Evolutionary conservation across 2,888 invertebrate species (phyloP).

Genomic region (Agonopterix heracliana): DNA sequence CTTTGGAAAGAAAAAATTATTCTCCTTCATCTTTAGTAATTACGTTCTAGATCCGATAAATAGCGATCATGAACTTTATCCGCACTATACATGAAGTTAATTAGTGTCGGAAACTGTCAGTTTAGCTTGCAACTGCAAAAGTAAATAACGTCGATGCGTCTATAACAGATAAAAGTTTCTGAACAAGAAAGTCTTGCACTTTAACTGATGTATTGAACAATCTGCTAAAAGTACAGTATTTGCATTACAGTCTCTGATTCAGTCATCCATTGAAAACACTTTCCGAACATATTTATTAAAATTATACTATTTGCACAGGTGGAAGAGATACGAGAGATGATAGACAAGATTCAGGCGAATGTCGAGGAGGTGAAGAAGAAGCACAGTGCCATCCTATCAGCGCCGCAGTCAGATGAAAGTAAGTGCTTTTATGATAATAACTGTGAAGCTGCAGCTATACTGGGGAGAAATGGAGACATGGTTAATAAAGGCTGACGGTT

Average conservation of each 20-base stretch:
- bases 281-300: too few species aligned
- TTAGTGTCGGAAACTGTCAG: neutral
- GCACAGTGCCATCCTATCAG: conserved; percentile 99
- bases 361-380: conserved; percentile 99
- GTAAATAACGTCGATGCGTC: too few species aligned
- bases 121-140: neutral
- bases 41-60: conserved; percentile 19
- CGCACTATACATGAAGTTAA: neutral
- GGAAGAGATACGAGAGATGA: conserved; percentile 99
- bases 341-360: conserved; percentile 99
- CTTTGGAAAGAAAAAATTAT: conserved; percentile 25
- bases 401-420: conserved; percentile 99
- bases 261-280: too few species aligned
- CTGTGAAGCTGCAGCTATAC: conserved; percentile 2
- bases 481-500: neutral
- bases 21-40: conserved; percentile 25
- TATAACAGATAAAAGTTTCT: too few species aligned
- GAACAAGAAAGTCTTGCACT: too few species aligned
- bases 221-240: too few species aligned
- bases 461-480: conserved; percentile 1
- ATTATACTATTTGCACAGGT: conserved; percentile 78
- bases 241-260: too few species aligned
- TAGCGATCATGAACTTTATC: neutral
- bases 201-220: too few species aligned
- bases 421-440: conserved; percentile 64